Evolutionary conservation across 2,797 vertebrate species (phyloP).

Genomic region (Kryptopterus vitreolus): DNA sequence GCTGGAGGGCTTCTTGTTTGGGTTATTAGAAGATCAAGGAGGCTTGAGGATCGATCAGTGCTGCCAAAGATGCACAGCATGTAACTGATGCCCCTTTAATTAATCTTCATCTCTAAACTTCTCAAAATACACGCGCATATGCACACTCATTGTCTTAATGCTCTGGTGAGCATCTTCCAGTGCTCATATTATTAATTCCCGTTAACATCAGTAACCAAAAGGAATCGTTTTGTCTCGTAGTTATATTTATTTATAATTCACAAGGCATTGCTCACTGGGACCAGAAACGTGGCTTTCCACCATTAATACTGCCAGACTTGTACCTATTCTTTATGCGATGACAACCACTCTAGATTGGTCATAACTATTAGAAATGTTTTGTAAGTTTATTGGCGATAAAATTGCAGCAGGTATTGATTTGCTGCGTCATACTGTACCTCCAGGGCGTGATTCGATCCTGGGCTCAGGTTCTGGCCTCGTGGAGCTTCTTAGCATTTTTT

Average conservation of each 20-base stretch:
- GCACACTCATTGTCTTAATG: background rate
- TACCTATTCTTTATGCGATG: background rate
- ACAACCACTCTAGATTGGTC: too few relatives aligned
- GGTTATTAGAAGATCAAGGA: conserved; percentile 50
- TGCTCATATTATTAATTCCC: background rate
- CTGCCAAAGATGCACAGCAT: conserved; percentile 54
- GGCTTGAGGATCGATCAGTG: conserved; percentile 56
- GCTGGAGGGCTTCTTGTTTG: conserved; percentile 47
- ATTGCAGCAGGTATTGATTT: background rate
- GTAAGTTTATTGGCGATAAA: background rate
- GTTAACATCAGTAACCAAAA: background rate
- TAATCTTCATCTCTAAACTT: conserved; percentile 46
- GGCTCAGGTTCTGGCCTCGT: background rate
- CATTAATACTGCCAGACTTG: background rate
- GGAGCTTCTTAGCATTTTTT: background rate
- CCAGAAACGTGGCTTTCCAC: too few relatives aligned
- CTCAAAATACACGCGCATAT: conserved; percentile 26
- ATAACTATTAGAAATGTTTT: background rate
- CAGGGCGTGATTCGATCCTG: background rate
- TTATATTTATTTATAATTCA: too few relatives aligned
- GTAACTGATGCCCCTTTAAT: conserved; percentile 54
- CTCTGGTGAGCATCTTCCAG: background rate
- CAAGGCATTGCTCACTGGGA: background rate
- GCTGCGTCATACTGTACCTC: background rate
- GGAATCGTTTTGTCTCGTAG: background rate